Evolutionary conservation across 2,113 vertebrate species (phyloP).

Genomic region (Tapirus terrestris): DNA sequence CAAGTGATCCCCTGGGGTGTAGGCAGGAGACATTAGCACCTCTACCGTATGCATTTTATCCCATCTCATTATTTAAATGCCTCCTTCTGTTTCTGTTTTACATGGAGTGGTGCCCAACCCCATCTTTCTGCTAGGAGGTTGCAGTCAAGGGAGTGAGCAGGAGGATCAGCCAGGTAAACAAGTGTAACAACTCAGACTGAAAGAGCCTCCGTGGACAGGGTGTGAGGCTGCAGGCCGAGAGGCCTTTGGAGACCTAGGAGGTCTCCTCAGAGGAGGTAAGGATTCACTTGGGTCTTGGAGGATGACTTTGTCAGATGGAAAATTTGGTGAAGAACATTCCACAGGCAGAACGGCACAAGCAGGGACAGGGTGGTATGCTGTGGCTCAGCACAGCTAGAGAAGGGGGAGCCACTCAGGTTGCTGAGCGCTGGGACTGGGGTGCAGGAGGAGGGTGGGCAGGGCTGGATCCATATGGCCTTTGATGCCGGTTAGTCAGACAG

Average conservation of each 20-base stretch:
- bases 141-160: fast-evolving
- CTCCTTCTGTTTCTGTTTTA: neutral
- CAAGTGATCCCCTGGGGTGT: too few species aligned
- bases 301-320: neutral
- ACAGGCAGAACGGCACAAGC: neutral
- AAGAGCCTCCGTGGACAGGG: neutral
- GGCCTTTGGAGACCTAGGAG: neutral
- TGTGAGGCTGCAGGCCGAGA: neutral
- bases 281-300: neutral
- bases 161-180: fast-evolving
- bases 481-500: neutral
- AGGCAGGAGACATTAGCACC: neutral
- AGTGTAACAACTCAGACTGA: fast-evolving
- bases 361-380: too few species aligned
- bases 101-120: neutral
- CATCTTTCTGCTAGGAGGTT: fast-evolving
- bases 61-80: neutral
- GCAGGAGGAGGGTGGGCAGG: neutral
- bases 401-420: neutral
- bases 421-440: neutral
- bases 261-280: neutral
- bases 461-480: fast-evolving
- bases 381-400: neutral
- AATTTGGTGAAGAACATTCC: neutral
- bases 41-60: neutral